Evolutionary conservation across 2,113 vertebrate species (phyloP), one percentile per base, ranked within the genome.

Genomic region (Bostrychus sinensis): DNA sequence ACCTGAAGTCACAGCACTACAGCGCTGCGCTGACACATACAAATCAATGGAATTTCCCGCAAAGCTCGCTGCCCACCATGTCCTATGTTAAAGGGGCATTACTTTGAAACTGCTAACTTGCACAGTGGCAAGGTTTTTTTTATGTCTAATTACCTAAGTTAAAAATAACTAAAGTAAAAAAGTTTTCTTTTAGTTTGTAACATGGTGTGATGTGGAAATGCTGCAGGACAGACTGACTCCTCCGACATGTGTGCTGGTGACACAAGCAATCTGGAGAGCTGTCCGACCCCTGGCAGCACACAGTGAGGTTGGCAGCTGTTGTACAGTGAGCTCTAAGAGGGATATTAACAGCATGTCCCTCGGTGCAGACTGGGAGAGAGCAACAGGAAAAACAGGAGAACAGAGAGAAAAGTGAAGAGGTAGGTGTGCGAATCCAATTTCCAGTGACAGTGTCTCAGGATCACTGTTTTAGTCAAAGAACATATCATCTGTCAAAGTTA

Each of bases 401-500:
- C 65, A 72, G 68, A 59, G 56, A 73, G 58, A 23, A 50, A 30
- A 66, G 71, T n/a, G 66, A 75, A 53, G 55, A 57, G 80, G 62
- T 69, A 78, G 69, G 69, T 60, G 81, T 72, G 77, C 16, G 60
- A 91, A 88, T 92, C 81, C 78, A 90, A 90, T 91, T 90, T 91
- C 85, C 86, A 87, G 79, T 88, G 85, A 91, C 90, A 87, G 84
- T 77, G 83, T 57, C 79, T 86, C 82, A 86, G 83, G 82, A 90
- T 91, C 73, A 80, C 82, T 38, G 81, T 88, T 91, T 91, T 76
- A 82, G 75, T 79, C 73, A 76, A 86, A 73, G 87, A 88, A 77
- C 83, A 72, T 72, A 88, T 91, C 89, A 90, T 91, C 88, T 86
- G 88, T 92, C 92, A 91, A 77, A 81, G 81, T 77, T 91, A 92